These are phyloP conservation scores for Hymenochirus boettgeri DNA, from an alignment of 2,113 vertebrate genomes.

Conservation along the genomic window DNA sequence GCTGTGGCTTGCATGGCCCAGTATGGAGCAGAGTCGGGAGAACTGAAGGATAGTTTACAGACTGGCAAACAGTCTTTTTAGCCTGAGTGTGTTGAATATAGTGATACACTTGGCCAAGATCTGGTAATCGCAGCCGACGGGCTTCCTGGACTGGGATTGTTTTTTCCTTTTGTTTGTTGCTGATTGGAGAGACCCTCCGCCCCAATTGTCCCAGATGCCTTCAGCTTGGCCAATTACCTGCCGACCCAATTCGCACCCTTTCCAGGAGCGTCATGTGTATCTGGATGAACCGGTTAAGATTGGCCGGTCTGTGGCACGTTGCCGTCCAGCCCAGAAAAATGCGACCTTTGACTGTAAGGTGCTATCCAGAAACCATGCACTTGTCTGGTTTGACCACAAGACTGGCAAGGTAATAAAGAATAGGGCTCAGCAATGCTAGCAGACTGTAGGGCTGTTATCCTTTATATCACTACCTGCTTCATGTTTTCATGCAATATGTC, in stretches of 20 bases:
- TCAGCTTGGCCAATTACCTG: slow-evolving; percentile 97
- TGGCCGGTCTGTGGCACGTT: slow-evolving; percentile 95
- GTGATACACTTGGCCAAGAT: slow-evolving; percentile 55
- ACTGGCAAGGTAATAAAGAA: slow-evolving; percentile 85
- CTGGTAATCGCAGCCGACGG: slow-evolving; percentile 56
- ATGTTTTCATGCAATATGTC: too few relatives aligned
- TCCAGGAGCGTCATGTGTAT: slow-evolving; percentile 99
- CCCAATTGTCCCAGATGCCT: slow-evolving; percentile 94
- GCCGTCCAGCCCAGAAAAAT: slow-evolving; percentile 94
- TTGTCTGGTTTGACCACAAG: slow-evolving; percentile 98
- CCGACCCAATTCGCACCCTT: slow-evolving; percentile 97
- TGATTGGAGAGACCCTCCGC: slow-evolving; percentile 73
- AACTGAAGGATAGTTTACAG: slow-evolving; percentile 58
- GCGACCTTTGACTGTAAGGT: slow-evolving; percentile 98
- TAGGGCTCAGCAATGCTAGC: neutral
- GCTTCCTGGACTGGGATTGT: slow-evolving; percentile 79
- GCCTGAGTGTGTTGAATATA: slow-evolving; percentile 46
- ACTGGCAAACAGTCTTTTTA: slow-evolving; percentile 58
- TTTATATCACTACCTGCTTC: too few relatives aligned
- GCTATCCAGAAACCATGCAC: slow-evolving; percentile 94
- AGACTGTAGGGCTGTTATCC: too few relatives aligned
- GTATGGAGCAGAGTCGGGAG: slow-evolving; percentile 60
- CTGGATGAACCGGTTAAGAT: slow-evolving; percentile 99
- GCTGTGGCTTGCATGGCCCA: slow-evolving; percentile 44
- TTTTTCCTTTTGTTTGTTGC: slow-evolving; percentile 67